Evolutionary conservation across 2,113 vertebrate genomes (phyloP).

Genomic region (Engraulis encrasicolus): DNA sequence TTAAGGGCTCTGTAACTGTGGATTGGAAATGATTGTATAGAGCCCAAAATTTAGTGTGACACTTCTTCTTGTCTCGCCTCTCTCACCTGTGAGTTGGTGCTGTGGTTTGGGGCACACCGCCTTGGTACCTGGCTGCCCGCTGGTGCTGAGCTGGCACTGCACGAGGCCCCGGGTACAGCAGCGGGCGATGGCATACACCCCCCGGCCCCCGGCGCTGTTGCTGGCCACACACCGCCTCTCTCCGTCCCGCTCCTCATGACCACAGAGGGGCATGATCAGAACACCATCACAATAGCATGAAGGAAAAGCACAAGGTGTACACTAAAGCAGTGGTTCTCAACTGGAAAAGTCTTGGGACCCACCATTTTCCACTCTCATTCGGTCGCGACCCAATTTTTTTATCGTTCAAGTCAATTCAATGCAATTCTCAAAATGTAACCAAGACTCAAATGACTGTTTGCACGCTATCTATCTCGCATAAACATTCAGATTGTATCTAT

Average conservation of each 20-base stretch:
- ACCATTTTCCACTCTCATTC: too few species aligned
- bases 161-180: slow-evolving; percentile 78
- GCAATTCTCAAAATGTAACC: too few species aligned
- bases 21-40: not conserved
- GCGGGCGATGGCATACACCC: slow-evolving; percentile 79
- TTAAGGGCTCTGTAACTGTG: not conserved
- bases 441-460: too few species aligned
- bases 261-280: not conserved
- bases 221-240: slow-evolving; percentile 77
- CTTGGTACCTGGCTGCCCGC: slow-evolving; percentile 37
- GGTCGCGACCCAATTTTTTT: too few species aligned
- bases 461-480: too few species aligned
- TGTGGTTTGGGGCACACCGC: slow-evolving; percentile 63
- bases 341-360: too few species aligned
- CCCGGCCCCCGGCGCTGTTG: slow-evolving; percentile 61
- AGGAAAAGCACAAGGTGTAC: too few species aligned
- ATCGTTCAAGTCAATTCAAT: too few species aligned
- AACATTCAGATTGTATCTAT: too few species aligned
- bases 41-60: too few species aligned
- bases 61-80: too few species aligned
- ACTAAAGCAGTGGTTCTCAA: too few species aligned
- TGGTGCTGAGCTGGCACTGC: slow-evolving; percentile 63
- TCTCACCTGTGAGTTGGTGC: slow-evolving; percentile 80
- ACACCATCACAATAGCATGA: not conserved
- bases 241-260: slow-evolving; percentile 65